These are phyloP conservation scores for Nyctalus aviator DNA, from an alignment of 2,797 vertebrate species.

Conservation along the genomic window DNA sequence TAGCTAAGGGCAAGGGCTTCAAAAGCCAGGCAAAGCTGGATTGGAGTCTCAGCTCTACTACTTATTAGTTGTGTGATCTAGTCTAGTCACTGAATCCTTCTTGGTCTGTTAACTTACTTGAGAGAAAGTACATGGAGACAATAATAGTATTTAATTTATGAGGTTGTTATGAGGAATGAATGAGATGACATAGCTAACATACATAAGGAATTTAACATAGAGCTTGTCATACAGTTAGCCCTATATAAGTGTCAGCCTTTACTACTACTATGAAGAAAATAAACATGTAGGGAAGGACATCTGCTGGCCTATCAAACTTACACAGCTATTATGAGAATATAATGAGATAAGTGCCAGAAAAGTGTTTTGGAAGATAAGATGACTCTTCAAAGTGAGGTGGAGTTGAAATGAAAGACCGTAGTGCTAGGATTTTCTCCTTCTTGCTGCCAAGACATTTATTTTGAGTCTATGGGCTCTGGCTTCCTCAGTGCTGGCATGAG, in stretches of 20 bases:
- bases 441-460: not conserved
- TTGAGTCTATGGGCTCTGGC: not conserved
- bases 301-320: not conserved
- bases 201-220: constrained; percentile 12
- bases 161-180: constrained; percentile 1
- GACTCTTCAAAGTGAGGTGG: constrained; percentile 10
- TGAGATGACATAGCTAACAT: not conserved
- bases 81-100: not conserved
- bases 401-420: not conserved
- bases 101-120: constrained; percentile 40
- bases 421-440: not conserved
- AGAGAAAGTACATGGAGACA: not conserved
- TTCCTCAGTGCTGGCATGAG: not conserved
- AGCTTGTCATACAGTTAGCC: not conserved
- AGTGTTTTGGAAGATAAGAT: constrained; percentile 41
- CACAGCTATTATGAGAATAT: not conserved
- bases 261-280: not conserved
- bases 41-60: not conserved
- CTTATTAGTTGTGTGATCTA: not conserved
- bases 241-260: not conserved
- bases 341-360: constrained; percentile 22
- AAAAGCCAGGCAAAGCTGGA: not conserved
- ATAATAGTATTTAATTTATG: not conserved
- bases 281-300: not conserved
- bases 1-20: constrained; percentile 3